Conservation (phyloP, 1,140 invertebrate genomes). For the Zaprionus camerounensis region DNA sequence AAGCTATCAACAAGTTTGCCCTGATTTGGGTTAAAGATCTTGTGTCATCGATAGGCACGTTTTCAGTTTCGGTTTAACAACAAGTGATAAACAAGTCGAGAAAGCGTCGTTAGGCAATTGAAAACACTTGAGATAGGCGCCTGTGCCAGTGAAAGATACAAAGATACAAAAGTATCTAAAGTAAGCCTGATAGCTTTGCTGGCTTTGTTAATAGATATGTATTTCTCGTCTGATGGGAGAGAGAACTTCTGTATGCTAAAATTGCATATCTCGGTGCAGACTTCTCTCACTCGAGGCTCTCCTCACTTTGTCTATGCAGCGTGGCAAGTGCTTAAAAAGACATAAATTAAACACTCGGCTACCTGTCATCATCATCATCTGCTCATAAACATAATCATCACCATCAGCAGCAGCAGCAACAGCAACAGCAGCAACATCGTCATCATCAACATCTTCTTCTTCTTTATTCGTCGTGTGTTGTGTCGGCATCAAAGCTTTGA, state of each 20-base stretch:
- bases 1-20: conserved; percentile 38
- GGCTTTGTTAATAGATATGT: background rate
- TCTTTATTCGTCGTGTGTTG: conserved; percentile 28
- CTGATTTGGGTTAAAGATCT: conserved; percentile 69
- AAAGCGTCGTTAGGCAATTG: background rate
- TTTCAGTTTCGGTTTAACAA: conserved; percentile 10
- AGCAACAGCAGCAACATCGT: conserved; percentile 21
- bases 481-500: conserved; percentile 81
- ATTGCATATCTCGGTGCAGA: conserved; percentile 19
- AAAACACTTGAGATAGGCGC: conserved; percentile 34
- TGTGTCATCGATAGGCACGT: conserved; percentile 47
- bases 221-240: background rate
- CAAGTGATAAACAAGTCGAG: conserved; percentile 19
- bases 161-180: conserved; percentile 17
- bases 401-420: conserved; percentile 26
- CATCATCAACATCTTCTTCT: background rate
- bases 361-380: conserved; percentile 76
- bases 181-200: background rate
- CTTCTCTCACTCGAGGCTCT: conserved; percentile 19
- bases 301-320: conserved; percentile 42
- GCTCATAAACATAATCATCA: conserved; percentile 18
- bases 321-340: conserved; percentile 79
- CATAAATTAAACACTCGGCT: conserved; percentile 82
- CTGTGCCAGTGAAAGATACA: conserved; percentile 11
- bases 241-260: conserved; percentile 1